These are phyloP conservation scores for Heliconius cydno DNA, from an alignment of 2,888 invertebrate genomes.

Conservation along the genomic window DNA sequence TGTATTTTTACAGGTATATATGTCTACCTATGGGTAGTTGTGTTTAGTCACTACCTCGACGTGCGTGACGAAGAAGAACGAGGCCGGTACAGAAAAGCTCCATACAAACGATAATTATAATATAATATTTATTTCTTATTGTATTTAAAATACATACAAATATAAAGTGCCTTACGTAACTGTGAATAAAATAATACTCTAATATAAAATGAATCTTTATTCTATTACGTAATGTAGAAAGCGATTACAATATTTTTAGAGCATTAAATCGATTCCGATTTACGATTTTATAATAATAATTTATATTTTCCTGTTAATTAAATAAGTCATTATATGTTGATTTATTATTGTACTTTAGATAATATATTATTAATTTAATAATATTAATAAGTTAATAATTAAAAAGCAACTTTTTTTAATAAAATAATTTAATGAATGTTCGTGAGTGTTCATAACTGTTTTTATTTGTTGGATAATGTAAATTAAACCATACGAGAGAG, in stretches of 20 bases:
- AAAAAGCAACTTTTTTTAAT: not conserved
- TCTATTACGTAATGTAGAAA: not conserved
- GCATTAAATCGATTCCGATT: not conserved
- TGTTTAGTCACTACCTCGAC: slow-evolving; percentile 91
- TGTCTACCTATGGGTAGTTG: slow-evolving; percentile 92
- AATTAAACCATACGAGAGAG: not conserved
- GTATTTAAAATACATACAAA: slow-evolving; percentile 3
- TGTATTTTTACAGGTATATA: slow-evolving; percentile 86
- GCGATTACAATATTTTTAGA: not conserved
- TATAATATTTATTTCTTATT: not conserved
- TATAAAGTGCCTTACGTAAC: slow-evolving; percentile 32
- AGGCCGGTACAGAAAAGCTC: slow-evolving; percentile 89
- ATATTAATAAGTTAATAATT: not conserved
- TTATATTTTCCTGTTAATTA: not conserved
- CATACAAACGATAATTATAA: slow-evolving; percentile 82
- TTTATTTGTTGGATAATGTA: not conserved
- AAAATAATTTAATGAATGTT: not conserved
- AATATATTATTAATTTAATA: not conserved
- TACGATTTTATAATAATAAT: not conserved
- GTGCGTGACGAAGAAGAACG: slow-evolving; percentile 87
- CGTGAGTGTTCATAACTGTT: not conserved
- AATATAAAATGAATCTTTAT: not conserved
- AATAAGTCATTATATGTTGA: not conserved
- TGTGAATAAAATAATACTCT: slow-evolving; percentile 19
- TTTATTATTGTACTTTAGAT: not conserved